Conservation (phyloP, 2,888 invertebrate genomes). For the Drosophila pseudotakahashii region DNA sequence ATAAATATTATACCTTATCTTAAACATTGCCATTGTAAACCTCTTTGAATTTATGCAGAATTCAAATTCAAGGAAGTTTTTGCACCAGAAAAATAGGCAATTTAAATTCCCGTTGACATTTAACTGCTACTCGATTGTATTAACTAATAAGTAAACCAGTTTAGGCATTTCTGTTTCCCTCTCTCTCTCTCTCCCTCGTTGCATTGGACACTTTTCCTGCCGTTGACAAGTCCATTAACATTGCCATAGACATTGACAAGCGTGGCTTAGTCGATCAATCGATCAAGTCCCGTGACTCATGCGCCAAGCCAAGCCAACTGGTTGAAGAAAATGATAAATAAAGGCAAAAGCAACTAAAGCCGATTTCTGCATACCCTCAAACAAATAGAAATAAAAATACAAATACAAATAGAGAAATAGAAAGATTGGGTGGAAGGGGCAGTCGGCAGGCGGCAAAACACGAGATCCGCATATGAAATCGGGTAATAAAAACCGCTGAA, state of each 20-base stretch:
- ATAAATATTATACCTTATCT: no score
- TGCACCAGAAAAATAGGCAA: background rate
- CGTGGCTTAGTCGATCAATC: conserved; percentile 15
- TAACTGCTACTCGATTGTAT: background rate
- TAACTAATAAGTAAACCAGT: conserved; percentile 3
- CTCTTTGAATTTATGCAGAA: background rate
- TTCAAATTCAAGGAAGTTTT: background rate
- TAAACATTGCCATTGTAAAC: background rate
- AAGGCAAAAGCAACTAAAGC: background rate
- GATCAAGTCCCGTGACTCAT: conserved; percentile 21
- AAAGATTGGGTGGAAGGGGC: background rate
- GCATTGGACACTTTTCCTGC: background rate
- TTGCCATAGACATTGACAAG: conserved; percentile 38
- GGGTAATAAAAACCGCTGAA: conserved; percentile 27
- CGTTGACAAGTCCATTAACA: conserved; percentile 34
- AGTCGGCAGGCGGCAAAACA: background rate
- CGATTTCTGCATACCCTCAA: conserved; percentile 12
- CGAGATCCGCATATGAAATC: conserved; percentile 33
- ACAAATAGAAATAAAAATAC: background rate
- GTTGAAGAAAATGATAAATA: background rate
- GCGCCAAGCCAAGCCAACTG: conserved; percentile 24
- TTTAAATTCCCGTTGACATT: background rate
- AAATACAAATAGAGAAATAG: background rate
- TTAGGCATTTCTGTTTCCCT: background rate
- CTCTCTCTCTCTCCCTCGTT: no score